phyloP scores from a whole-genome alignment of 2,797 vertebrate species.

The Scolopax bukidnonensis region DNA sequence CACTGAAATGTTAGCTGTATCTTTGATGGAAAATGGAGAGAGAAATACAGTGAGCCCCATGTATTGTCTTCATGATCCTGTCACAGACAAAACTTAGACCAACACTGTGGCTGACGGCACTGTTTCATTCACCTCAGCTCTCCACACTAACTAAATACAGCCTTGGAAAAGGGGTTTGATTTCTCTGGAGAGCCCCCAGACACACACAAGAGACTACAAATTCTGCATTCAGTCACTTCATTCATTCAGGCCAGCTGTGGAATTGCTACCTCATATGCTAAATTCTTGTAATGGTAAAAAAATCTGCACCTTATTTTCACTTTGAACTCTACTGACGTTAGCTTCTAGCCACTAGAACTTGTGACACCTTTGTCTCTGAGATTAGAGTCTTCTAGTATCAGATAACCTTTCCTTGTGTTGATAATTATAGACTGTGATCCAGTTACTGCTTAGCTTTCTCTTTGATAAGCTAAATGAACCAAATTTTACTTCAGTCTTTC shows the following conservation, averaged over 20 bases:
- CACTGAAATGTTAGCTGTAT: background rate
- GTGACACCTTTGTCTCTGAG: background rate
- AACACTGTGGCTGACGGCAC: background rate
- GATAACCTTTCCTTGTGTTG: background rate
- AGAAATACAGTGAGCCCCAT: background rate
- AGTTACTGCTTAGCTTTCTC: constrained; percentile 14
- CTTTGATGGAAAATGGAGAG: background rate
- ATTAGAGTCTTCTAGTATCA: background rate
- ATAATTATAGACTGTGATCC: background rate
- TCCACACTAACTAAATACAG: background rate
- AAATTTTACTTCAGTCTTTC: background rate
- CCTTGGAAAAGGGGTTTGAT: background rate
- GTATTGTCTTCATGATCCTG: too few relatives aligned
- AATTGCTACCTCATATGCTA: background rate
- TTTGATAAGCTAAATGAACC: constrained; percentile 18
- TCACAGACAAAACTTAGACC: background rate
- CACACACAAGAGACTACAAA: rapidly evolving
- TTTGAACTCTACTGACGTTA: background rate
- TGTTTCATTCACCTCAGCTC: background rate
- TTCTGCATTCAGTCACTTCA: background rate
- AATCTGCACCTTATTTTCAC: background rate
- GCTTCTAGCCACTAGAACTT: background rate
- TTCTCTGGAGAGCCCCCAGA: background rate
- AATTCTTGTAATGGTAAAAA: constrained; percentile 2
- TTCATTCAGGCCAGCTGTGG: background rate